Evolutionary conservation across 2,113 vertebrate species (phyloP), one percentile per base, ranked within the genome.

Genomic region (Ochotona curzoniae): DNA sequence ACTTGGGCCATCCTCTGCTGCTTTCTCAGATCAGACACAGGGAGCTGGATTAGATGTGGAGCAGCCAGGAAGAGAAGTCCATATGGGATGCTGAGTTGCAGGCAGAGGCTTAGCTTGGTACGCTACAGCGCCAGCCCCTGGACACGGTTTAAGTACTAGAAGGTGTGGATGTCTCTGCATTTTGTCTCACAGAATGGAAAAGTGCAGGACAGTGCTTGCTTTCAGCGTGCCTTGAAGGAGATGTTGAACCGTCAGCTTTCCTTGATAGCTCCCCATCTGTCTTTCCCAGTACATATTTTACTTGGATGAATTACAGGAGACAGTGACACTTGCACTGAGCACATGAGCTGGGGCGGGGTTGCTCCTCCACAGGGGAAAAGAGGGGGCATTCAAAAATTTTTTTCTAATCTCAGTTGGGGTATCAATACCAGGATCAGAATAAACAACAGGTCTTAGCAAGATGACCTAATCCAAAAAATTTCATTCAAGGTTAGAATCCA

Each of bases 111-210:
- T 44, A 44, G 38, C 38, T 44, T 44, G 38, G 38, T 44, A 44
- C 38, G 38, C 38, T 44, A 44, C 38, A 44, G 38, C 38, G 38
- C 38, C 38, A 44, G 38, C 38, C 38, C 38, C 38, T 44, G 38
- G 38, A 3, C 38, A 44, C 71, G 30, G 28, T 3, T 85, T 80
- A 69, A 73, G 57, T 28, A 67, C 73, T 49, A 57, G 63, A 80
- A 79, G 8, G 8, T 6, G 18, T 18, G 4, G 44, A 13, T 3
- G 0, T 17, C 0, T 60, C 2, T 26, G 17, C 84, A 44, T 81
- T 64, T 93, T 69, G 71, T 38, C 49, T 93, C 28, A 75, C 11
- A 90, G 69, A 87, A 93, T n/a, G 70, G 78, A 75, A 83, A 75
- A 79, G 63, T 74, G 25, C 44, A 87, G 63, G 81, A n/a, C 30